Conservation (phyloP, 2,888 invertebrate genomes). For the Ligdia adustata region DNA sequence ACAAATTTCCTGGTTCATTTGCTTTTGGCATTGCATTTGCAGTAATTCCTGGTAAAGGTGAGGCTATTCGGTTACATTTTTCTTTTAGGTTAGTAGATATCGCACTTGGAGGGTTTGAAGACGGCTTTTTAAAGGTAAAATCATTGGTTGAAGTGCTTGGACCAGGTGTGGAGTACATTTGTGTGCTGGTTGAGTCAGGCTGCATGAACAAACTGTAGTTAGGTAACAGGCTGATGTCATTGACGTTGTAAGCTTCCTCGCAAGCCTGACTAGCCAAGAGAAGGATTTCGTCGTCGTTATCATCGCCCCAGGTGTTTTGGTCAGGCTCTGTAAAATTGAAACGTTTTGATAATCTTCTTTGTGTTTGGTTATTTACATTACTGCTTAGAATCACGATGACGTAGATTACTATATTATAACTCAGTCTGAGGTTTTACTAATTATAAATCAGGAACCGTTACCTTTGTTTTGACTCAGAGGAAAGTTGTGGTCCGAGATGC, state of each 20-base stretch:
- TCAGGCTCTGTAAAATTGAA: too few species aligned
- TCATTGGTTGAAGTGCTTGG: conserved; percentile 60
- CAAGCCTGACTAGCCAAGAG: conserved; percentile 77
- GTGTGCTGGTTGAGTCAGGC: conserved; percentile 70
- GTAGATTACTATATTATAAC: too few species aligned
- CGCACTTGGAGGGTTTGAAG: conserved; percentile 41
- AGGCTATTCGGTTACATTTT: conserved; percentile 66
- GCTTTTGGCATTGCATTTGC: conserved; percentile 47
- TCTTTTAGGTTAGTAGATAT: conserved; percentile 63
- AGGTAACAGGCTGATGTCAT: conserved; percentile 54
- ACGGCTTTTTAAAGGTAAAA: conserved; percentile 68
- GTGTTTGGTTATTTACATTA: too few species aligned
- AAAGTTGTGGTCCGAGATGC: conserved; percentile 73
- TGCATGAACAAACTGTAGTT: conserved; percentile 71
- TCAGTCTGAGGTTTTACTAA: too few species aligned
- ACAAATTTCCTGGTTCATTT: conserved; percentile 43
- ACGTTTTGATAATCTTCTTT: too few species aligned
- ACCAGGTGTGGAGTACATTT: conserved; percentile 42
- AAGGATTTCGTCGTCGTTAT: conserved; percentile 75
- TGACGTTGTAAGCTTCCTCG: conserved; percentile 61
- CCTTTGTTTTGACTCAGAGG: conserved; percentile 75
- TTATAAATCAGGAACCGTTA: too few species aligned
- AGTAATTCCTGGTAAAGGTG: conserved; percentile 69
- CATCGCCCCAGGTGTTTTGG: conserved; percentile 72
- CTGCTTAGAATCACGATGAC: too few species aligned